phyloP scores from a whole-genome alignment of 2,888 invertebrate genomes.

The Orthonevra nobilis region DNA sequence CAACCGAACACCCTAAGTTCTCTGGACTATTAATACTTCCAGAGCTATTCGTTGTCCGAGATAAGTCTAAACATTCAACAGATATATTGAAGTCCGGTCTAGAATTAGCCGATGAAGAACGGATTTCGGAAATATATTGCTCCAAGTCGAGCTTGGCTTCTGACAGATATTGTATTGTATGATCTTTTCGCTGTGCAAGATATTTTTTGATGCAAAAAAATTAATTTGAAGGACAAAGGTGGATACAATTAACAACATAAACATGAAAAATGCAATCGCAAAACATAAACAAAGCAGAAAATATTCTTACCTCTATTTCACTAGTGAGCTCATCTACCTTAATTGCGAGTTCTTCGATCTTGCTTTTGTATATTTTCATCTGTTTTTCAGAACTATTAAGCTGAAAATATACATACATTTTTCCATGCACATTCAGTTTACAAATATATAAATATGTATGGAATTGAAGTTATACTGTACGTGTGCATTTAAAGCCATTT shows the following conservation, averaged over 20 bases:
- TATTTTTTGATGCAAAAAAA: constrained; percentile 10
- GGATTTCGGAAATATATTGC: constrained; percentile 75
- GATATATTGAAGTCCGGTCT: constrained; percentile 75
- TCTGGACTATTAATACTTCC: constrained; percentile 76
- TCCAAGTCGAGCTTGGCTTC: constrained; percentile 76
- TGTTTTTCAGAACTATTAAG: constrained; percentile 72
- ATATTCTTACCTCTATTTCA: constrained; percentile 71
- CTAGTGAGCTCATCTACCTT: constrained; percentile 71
- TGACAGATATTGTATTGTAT: constrained; percentile 72
- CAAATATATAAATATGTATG: neutral
- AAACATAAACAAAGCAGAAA: neutral
- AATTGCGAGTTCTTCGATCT: constrained; percentile 73
- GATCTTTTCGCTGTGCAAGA: constrained; percentile 71
- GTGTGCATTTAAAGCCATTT: neutral
- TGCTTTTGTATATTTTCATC: constrained; percentile 72
- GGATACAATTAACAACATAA: constrained; percentile 18
- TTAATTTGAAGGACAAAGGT: no score
- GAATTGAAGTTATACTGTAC: neutral
- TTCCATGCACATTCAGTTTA: no score
- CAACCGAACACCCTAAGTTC: constrained; percentile 77
- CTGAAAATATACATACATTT: constrained; percentile 68
- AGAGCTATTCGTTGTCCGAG: constrained; percentile 72
- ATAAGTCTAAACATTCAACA: constrained; percentile 74
- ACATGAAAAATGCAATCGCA: constrained; percentile 1
- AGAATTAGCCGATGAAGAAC: constrained; percentile 72